Percentiles rank a stretch among this genome's conserved stretches.
These are phyloP conservation scores for Drosophila lacertosa DNA, from an alignment of 1,140 invertebrate species.

Conservation along the genomic window DNA sequence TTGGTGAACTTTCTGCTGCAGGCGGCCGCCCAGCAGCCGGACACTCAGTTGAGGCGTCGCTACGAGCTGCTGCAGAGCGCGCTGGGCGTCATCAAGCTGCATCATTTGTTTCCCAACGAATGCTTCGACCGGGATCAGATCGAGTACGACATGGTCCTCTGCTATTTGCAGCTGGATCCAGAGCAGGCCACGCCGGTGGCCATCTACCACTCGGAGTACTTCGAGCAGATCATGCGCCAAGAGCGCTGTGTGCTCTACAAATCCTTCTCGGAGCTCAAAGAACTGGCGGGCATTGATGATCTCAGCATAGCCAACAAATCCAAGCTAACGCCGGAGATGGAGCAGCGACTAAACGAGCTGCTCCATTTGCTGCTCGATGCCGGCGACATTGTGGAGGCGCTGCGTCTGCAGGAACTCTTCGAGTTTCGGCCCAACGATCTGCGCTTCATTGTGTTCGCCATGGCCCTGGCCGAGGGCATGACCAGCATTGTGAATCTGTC, in stretches of 20 bases:
- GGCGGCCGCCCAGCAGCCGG: slow-evolving; percentile 50
- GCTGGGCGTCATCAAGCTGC: slow-evolving; percentile 73
- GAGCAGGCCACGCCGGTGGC: slow-evolving; percentile 1
- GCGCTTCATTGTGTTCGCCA: slow-evolving; percentile 84
- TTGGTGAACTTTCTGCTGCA: slow-evolving; percentile 76
- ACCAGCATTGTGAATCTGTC: slow-evolving; percentile 73
- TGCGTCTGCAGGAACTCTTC: slow-evolving; percentile 85
- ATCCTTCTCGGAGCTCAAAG: slow-evolving; percentile 78
- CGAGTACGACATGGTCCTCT: slow-evolving; percentile 79
- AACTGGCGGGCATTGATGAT: slow-evolving; percentile 79
- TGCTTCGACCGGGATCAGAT: slow-evolving; percentile 80
- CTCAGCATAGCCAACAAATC: slow-evolving; percentile 65
- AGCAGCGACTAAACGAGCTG: slow-evolving; percentile 58
- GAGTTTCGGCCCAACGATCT: slow-evolving; percentile 83
- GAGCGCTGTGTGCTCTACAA: slow-evolving; percentile 80
- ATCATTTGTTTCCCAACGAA: slow-evolving; percentile 79
- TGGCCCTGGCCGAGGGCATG: slow-evolving; percentile 85
- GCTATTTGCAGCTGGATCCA: slow-evolving; percentile 60
- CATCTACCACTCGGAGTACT: slow-evolving; percentile 82
- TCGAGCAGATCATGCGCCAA: slow-evolving; percentile 77
- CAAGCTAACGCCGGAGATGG: slow-evolving; percentile 48
- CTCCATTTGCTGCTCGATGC: slow-evolving; percentile 79
- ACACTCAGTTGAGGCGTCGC: slow-evolving; percentile 33
- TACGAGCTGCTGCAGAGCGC: slow-evolving; percentile 69
- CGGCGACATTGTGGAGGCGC: slow-evolving; percentile 83